Percentiles rank a stretch among this genome's conserved stretches.
phyloP scores from a whole-genome alignment of 1,140 invertebrate genomes.

The Magallana gigas region DNA sequence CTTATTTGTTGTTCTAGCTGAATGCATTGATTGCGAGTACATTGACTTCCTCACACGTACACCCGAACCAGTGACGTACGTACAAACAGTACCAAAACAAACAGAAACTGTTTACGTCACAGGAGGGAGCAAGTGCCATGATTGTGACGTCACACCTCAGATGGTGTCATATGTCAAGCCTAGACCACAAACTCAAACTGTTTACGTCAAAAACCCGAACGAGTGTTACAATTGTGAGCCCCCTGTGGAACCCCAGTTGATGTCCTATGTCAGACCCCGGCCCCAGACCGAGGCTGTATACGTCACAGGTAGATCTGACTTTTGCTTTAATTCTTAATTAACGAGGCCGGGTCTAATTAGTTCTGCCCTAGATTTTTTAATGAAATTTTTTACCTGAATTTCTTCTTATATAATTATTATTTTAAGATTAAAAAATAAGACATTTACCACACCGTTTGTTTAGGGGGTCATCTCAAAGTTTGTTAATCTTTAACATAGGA shows the following conservation, averaged over 20 bases:
- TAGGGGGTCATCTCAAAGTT: too few species aligned
- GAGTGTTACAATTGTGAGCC: conserved; percentile 51
- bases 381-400: too few species aligned
- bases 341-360: too few species aligned
- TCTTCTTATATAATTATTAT: too few species aligned
- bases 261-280: conserved; percentile 21
- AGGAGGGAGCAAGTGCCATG: conserved; percentile 40
- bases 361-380: too few species aligned
- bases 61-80: conserved; percentile 25
- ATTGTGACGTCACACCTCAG: conserved; percentile 37
- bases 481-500: too few species aligned
- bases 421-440: too few species aligned
- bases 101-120: conserved; percentile 49
- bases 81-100: conserved; percentile 35
- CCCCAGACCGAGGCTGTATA: not conserved
- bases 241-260: conserved; percentile 21
- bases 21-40: conserved; percentile 41
- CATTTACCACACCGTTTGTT: too few species aligned
- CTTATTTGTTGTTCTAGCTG: not conserved
- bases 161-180: conserved; percentile 34
- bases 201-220: conserved; percentile 42
- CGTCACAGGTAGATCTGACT: conserved; percentile 1
- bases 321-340: too few species aligned
- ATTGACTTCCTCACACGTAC: conserved; percentile 38
- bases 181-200: conserved; percentile 46